phyloP scores from a whole-genome alignment of 2,888 invertebrate genomes.

The Adineta ricciae region DNA sequence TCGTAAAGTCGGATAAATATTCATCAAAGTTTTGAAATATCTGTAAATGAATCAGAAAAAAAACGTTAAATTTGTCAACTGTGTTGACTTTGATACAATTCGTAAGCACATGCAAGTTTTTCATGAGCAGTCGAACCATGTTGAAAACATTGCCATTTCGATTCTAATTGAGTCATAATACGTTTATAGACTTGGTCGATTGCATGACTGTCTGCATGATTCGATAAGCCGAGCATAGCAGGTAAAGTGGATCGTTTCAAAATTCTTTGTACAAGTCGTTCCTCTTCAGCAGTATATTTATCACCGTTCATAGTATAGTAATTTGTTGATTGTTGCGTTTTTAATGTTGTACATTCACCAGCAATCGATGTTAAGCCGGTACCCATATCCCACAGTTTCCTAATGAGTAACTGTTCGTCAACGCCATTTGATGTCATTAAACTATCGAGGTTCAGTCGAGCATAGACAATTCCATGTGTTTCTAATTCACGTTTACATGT shows the following conservation, averaged over 20 bases:
- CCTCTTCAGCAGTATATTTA: background rate
- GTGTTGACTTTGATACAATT: background rate
- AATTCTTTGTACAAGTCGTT: background rate
- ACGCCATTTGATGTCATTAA: background rate
- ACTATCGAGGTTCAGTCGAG: background rate
- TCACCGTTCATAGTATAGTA: background rate
- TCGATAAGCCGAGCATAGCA: background rate
- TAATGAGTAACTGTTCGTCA: background rate
- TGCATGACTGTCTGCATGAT: background rate
- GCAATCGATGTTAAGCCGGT: background rate
- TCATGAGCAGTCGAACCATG: background rate
- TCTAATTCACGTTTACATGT: background rate
- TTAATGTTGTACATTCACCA: background rate
- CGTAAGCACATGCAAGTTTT: background rate
- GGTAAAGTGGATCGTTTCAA: background rate
- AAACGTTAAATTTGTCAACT: background rate
- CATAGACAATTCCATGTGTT: background rate
- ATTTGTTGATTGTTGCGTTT: background rate
- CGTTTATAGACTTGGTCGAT: background rate
- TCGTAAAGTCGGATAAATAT: background rate
- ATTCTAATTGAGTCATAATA: background rate
- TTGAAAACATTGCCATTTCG: background rate
- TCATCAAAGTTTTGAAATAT: background rate
- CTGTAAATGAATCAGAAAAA: background rate
- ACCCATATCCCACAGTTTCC: background rate